Evolutionary conservation across 2,888 invertebrate species (phyloP).

Genomic region (Tipula helvola): DNA sequence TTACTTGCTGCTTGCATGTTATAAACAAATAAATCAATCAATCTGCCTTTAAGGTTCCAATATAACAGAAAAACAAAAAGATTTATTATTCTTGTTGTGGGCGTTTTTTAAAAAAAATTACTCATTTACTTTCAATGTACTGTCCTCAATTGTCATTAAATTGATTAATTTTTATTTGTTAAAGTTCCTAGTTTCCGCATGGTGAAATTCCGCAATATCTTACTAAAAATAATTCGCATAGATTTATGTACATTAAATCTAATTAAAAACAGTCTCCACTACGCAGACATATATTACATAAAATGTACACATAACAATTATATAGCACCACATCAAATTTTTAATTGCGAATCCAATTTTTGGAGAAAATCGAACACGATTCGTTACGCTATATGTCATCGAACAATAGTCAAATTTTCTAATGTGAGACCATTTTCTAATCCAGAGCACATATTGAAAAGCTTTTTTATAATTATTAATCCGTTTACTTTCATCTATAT

Average conservation of each 20-base stretch:
- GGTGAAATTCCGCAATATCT: background rate
- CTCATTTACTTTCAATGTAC: background rate
- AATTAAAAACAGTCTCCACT: background rate
- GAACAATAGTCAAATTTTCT: background rate
- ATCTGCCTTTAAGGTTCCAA: background rate
- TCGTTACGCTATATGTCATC: background rate
- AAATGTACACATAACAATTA: background rate
- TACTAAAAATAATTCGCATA: background rate
- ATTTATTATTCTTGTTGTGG: background rate
- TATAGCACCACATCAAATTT: background rate
- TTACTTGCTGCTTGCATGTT: background rate
- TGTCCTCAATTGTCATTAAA: background rate
- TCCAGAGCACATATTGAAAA: background rate
- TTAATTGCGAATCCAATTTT: background rate
- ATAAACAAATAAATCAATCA: background rate
- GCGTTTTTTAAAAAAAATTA: background rate
- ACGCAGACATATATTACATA: background rate
- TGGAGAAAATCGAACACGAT: background rate
- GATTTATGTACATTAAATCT: background rate
- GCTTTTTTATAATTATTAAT: background rate
- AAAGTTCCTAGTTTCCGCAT: background rate
- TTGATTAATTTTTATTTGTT: background rate
- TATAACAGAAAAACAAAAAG: too few species aligned
- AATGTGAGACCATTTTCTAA: background rate
- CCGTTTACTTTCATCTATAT: background rate